Conservation (phyloP, 2,888 invertebrate genomes). For the Plebejus melissa region DNA sequence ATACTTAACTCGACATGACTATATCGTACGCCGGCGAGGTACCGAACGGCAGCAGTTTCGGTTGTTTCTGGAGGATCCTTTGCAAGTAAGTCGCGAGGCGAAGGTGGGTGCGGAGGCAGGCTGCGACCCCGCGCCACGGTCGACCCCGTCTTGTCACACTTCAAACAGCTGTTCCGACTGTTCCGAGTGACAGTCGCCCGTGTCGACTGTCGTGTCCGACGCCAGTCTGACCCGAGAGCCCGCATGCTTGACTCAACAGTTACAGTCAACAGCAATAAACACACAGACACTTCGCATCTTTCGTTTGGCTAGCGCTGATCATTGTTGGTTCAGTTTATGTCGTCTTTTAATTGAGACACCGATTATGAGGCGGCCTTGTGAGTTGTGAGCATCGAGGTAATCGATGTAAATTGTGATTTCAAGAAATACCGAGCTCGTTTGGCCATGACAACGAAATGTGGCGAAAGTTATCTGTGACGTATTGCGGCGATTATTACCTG, state of each 20-base stretch:
- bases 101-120: conserved; percentile 1
- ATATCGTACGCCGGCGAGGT: conserved; percentile 94
- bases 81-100: conserved; percentile 83
- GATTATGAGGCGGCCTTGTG: conserved; percentile 47
- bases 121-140: conserved; percentile 41
- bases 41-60: conserved; percentile 94
- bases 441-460: conserved; percentile 68
- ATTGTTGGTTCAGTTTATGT: conserved; percentile 34
- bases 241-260: conserved; percentile 35
- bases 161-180: conserved; percentile 67
- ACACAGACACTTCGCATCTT: conserved; percentile 37
- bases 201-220: conserved; percentile 37
- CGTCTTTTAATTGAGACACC: conserved; percentile 27
- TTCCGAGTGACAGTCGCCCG: conserved; percentile 46
- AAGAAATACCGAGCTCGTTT: conserved; percentile 48
- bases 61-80: conserved; percentile 94
- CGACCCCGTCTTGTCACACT: conserved; percentile 37
- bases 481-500: conserved; percentile 47
- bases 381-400: conserved; percentile 48
- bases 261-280: conserved; percentile 37
- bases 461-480: conserved; percentile 68
- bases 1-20: conserved; percentile 83
- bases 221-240: conserved; percentile 48
- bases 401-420: conserved; percentile 48
- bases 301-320: conserved; percentile 45